Base-by-base conservation (phyloP, 2,113 vertebrate species). In the Pelvicachromis taeniatus region DNA sequence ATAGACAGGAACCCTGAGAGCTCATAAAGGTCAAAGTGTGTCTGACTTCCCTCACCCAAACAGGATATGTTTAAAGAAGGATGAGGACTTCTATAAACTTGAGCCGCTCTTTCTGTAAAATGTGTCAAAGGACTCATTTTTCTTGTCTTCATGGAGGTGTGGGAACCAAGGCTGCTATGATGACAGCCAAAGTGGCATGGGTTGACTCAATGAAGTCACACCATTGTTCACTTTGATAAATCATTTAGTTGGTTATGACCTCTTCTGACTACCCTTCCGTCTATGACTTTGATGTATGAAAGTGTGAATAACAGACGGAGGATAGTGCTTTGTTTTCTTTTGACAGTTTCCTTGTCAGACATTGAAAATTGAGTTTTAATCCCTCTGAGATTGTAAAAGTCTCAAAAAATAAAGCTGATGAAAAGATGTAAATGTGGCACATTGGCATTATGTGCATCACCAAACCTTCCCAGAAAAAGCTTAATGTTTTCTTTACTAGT, bases 161-260 rank as follows among this genome's bases (percentile, higher is more conserved):
- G 95, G 94, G 95, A 96, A 96, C 95, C 94, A 91, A 94, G 92
- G 94, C 92, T 91, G 93, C 14, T 23, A 87, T 11, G 94, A 92
- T 92, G 94, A 95, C 88, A 92, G 91, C 89, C 2, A 77, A 80
- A 29, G 91, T 84, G 91, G 82, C 91, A 85, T 86, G 75, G 45
- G 82, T 26, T 56, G 82, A 78, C 85, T 82, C 26, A 31, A 82
- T 89, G 87, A 88, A 93, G 92, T 95, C 94, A 89, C 92, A 68
- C 94, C 92, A 96, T 95, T 96, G 95, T 96, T 95, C 94, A 87
- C 81, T 52, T 85, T 92, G 93, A 85, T 85, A 90, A 88, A 94
- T 94, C 88, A 79, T 78, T 89, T 45, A 42, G 91, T 88, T 91
- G 90, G 77, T 31, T 73, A 58, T 91, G 90, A 90, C 92, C 91